phyloP scores from a whole-genome alignment of 2,797 vertebrate species.

The Apogon talboti region DNA sequence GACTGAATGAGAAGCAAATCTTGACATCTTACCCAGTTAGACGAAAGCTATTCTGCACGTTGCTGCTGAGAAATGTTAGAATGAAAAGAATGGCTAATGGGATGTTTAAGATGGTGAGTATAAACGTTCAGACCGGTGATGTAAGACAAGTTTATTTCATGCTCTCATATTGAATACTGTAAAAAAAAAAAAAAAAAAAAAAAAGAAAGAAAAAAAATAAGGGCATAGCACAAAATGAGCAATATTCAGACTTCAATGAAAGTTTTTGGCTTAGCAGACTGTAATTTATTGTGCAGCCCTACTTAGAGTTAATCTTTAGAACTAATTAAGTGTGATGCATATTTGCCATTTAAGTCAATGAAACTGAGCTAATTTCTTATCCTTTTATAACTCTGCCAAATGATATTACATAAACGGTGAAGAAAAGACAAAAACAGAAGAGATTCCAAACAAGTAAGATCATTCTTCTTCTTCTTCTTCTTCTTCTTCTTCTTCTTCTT shows the following conservation, averaged over 20 bases:
- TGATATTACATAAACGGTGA: conserved; percentile 52
- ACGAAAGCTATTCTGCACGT: conserved; percentile 11
- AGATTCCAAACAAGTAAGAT: conserved; percentile 34
- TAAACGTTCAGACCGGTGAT: not conserved
- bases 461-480: too few relatives aligned
- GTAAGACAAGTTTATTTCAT: too few relatives aligned
- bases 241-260: conserved; percentile 38
- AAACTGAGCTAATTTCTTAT: conserved; percentile 55
- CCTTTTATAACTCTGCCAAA: conserved; percentile 58
- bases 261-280: conserved; percentile 34
- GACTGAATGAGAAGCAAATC: conserved; percentile 20
- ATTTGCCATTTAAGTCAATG: conserved; percentile 55
- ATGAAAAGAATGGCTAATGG: not conserved
- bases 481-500: too few relatives aligned
- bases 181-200: conserved; percentile 26
- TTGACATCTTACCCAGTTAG: conserved; percentile 15
- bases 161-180: conserved; percentile 10
- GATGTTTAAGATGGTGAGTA: conserved; percentile 4
- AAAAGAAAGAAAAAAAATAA: conserved; percentile 21
- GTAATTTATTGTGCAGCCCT: conserved; percentile 56
- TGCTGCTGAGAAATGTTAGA: conserved; percentile 1
- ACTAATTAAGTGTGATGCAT: conserved; percentile 66
- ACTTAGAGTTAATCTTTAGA: conserved; percentile 67
- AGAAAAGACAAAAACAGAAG: conserved; percentile 40
- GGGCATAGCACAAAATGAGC: conserved; percentile 22